Evolutionary conservation across 2,888 invertebrate species (phyloP), one percentile per base, ranked within the genome.

Genomic region (Esperia sulphurella): DNA sequence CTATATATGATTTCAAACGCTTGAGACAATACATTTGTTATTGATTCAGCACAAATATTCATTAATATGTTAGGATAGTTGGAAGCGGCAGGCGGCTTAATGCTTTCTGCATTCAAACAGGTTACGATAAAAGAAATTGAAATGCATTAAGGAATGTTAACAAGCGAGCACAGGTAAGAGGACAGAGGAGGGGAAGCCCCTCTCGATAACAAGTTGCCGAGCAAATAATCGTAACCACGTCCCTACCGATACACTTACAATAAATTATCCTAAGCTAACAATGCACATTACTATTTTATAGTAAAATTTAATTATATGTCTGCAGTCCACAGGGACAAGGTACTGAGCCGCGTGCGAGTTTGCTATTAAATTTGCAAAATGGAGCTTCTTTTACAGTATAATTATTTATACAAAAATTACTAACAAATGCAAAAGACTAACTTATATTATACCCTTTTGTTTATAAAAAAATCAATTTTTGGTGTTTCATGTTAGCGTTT

Each of bases 231-330:
- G 66, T 76, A 76, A 82, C 79, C 83, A 78, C 68, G 75, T 82
- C 80, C 82, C 83, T 88, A 86, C 73, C 67, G 63, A 76, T 81
- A 76, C 65, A 82, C 85, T 88, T 87, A 87, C 66, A 75, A 81
- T 83, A 86, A 83, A 83, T 83, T 79, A 88, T 73, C 71, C 80
- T 87, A 86, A 71, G 71, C 83, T 87, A 87, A 87, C 82, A 81
- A 82, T 79, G 81, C 80, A 86, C 79, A 68, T 82, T 71, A 80
- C 81, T 79, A 79, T 68, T 65, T 21, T 65, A 80, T 75, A 83
- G 79, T 83, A 79, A 72, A 71, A 65, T 70, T 67, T 65, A 56
- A 66, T 67, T 73, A 75, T 73, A 78, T 75, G 75, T 81, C 75
- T 79, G 79, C 68, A 61, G 81, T 79, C 81, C 81, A 61, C 57